Conservation (phyloP, 2,888 invertebrate genomes). For the Cosmia trapezina region DNA sequence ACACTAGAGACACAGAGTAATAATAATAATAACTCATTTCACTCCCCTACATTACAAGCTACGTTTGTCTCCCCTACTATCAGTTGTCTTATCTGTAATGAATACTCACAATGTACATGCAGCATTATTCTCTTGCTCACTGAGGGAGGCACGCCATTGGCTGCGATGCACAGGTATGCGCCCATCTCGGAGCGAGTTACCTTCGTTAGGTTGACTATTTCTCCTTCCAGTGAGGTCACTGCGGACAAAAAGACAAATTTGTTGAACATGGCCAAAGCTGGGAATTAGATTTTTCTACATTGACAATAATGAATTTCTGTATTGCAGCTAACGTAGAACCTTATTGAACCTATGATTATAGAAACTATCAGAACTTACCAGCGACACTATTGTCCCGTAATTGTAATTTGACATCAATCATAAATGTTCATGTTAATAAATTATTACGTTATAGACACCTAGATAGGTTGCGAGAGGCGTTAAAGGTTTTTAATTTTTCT, state of each 20-base stretch:
- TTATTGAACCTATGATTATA: background rate
- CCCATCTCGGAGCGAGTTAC: slow-evolving; percentile 97
- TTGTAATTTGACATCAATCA: background rate
- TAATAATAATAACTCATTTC: slow-evolving; percentile 46
- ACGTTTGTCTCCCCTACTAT: slow-evolving; percentile 44
- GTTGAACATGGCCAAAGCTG: background rate
- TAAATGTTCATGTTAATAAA: background rate
- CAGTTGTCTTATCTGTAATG: slow-evolving; percentile 46
- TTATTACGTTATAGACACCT: background rate
- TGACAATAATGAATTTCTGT: no score
- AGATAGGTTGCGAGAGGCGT: background rate
- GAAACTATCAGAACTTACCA: background rate
- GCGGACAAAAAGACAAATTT: slow-evolving; percentile 58
- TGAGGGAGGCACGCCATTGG: slow-evolving; percentile 96
- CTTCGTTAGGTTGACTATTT: slow-evolving; percentile 95
- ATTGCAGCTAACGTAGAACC: background rate
- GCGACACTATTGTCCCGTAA: background rate
- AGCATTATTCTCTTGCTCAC: slow-evolving; percentile 97
- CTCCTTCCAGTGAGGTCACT: slow-evolving; percentile 94
- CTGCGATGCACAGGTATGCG: slow-evolving; percentile 96
- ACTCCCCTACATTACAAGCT: slow-evolving; percentile 31
- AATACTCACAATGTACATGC: slow-evolving; percentile 96
- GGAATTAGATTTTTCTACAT: background rate
- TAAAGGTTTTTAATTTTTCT: background rate
- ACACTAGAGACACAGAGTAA: slow-evolving; percentile 39